Conservation (phyloP, 2,888 invertebrate genomes). For the Exocentrus adspersus region DNA sequence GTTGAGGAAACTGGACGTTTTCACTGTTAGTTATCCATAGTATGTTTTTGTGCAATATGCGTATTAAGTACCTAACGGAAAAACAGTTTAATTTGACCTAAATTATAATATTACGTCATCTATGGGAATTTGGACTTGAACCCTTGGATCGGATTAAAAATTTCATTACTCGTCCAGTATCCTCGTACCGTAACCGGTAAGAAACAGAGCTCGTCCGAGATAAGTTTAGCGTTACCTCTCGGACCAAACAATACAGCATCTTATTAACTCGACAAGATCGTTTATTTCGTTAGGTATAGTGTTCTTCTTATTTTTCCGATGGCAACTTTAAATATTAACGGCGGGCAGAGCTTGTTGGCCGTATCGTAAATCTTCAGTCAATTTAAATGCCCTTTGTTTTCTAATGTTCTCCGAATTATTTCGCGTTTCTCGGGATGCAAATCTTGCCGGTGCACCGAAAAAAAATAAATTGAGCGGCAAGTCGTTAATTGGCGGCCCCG, state of each 20-base stretch:
- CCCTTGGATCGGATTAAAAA: background rate
- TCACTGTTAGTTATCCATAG: no score
- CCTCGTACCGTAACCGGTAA: conserved; percentile 29
- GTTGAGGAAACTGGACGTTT: no score
- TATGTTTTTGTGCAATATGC: no score
- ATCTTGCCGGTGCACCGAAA: conserved; percentile 6
- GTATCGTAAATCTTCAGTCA: conserved; percentile 48
- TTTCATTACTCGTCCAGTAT: conserved; percentile 35
- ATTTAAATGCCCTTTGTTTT: conserved; percentile 43
- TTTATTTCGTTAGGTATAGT: conserved; percentile 48
- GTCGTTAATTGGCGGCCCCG: conserved; percentile 8
- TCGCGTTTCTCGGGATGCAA: conserved; percentile 30
- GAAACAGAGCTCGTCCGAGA: conserved; percentile 27
- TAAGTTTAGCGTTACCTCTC: conserved; percentile 38
- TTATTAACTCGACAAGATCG: conserved; percentile 52
- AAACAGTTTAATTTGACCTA: no score
- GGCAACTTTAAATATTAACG: conserved; percentile 42
- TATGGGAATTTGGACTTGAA: no score
- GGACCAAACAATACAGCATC: conserved; percentile 50
- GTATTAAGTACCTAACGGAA: no score
- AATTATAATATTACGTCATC: no score
- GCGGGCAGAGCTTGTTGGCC: conserved; percentile 39
- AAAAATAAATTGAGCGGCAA: conserved; percentile 3
- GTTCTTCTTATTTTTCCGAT: conserved; percentile 40
- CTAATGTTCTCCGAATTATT: conserved; percentile 38